Evolutionary conservation across 2,113 vertebrate genomes (phyloP).

Genomic region (Lepisosteus oculatus): DNA sequence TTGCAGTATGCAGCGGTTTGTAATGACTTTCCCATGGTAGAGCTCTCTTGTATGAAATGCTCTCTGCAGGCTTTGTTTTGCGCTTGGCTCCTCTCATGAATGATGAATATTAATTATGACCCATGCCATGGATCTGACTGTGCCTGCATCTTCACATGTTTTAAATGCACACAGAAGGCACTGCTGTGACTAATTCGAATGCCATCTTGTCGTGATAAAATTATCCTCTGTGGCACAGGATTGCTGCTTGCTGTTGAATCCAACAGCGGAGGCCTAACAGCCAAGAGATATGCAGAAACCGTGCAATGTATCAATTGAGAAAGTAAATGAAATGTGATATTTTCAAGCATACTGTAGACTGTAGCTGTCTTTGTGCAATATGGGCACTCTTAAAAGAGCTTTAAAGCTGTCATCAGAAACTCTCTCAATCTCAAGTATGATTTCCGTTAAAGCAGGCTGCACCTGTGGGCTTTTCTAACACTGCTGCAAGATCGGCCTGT

Average conservation of each 20-base stretch:
- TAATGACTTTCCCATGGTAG: constrained; percentile 42
- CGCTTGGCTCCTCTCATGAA: constrained; percentile 6
- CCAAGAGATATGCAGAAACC: too few relatives aligned
- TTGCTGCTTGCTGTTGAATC: constrained; percentile 6
- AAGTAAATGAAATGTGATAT: too few relatives aligned
- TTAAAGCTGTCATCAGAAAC: too few relatives aligned
- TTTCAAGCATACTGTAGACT: too few relatives aligned
- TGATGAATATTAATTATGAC: constrained; percentile 21
- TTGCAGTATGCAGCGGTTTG: constrained; percentile 28
- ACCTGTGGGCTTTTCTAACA: too few relatives aligned
- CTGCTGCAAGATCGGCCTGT: too few relatives aligned
- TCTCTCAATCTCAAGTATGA: too few relatives aligned
- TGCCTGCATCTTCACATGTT: neutral
- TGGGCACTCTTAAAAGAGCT: too few relatives aligned
- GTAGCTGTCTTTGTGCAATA: too few relatives aligned
- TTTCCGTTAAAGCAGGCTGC: too few relatives aligned
- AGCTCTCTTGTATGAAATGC: constrained; percentile 30
- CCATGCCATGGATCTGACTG: neutral
- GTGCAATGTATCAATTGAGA: too few relatives aligned
- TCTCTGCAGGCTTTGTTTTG: constrained; percentile 7
- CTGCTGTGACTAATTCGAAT: constrained; percentile 49
- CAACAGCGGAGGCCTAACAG: too few relatives aligned
- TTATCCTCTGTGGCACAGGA: constrained; percentile 38
- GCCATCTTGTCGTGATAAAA: constrained; percentile 43
- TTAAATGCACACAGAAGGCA: constrained; percentile 15